Conservation (phyloP, 1,140 invertebrate species). For the Drosophila dunni region DNA sequence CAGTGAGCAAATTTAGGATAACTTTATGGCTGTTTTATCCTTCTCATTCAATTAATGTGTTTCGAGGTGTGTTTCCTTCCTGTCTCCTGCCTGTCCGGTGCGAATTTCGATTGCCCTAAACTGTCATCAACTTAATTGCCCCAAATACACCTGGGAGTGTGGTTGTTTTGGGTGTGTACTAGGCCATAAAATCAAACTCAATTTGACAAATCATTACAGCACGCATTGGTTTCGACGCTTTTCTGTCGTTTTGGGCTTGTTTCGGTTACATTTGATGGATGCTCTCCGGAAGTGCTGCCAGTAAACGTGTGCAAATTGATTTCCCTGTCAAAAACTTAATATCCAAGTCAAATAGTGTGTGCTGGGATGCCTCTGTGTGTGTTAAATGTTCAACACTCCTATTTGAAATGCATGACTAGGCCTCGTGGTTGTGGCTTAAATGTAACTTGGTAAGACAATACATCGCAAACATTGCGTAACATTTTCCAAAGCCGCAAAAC, state of each 20-base stretch:
- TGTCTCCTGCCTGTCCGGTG: neutral
- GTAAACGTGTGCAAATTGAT: conserved; percentile 45
- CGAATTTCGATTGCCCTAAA: conserved; percentile 35
- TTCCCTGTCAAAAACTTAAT: conserved; percentile 49
- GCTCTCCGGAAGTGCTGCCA: conserved; percentile 23
- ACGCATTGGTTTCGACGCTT: conserved; percentile 18
- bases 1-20: conserved; percentile 8
- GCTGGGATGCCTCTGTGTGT: neutral
- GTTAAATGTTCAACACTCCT: conserved; percentile 46
- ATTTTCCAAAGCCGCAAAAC: conserved; percentile 32
- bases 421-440: conserved; percentile 10
- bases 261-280: conserved; percentile 22
- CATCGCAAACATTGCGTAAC: conserved; percentile 53
- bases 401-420: conserved; percentile 40
- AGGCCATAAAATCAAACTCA: conserved; percentile 48
- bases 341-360: conserved; percentile 41
- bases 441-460: conserved; percentile 51
- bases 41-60: conserved; percentile 21
- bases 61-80: conserved; percentile 32
- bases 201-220: conserved; percentile 51
- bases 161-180: conserved; percentile 26
- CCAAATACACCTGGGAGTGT: conserved; percentile 31
- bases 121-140: conserved; percentile 57
- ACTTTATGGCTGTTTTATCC: conserved; percentile 32
- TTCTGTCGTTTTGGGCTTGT: conserved; percentile 6